Evolutionary conservation across 2,113 vertebrate species (phyloP), one percentile per base, ranked within the genome.

Genomic region (Phylloscopus whistleri): DNA sequence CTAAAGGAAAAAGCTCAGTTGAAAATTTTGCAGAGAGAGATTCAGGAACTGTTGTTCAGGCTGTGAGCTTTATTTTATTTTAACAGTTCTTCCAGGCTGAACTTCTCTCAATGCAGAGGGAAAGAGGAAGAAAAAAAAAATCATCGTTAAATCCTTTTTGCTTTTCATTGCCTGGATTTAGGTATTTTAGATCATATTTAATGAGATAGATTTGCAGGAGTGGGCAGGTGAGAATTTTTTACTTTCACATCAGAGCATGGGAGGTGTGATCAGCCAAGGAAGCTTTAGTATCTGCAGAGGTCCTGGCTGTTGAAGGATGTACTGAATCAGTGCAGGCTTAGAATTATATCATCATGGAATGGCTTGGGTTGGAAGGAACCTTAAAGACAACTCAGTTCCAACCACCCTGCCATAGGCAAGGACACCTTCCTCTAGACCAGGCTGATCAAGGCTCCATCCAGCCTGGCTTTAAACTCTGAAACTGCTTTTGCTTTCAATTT

Each of bases 151-250:
- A 67, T 70, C 9, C 3, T 78, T 92, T 62, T 86, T 35, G 27
- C 43, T 95, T 93, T 86, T 74, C 43, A 27, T 85, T 2, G 69
- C 67, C 67, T 83, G 70, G n/a, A 39, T 53, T 95, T 74, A 67
- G 26, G 43, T 84, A 84, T 83, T 94, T 60, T 68, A n/a, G 72
- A 70, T 90, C 63, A 35, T 70, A 53, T 81, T 77, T 43, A 56
- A 85, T 58, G 37, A 68, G 73, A 53, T 64, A 48, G 49, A 86
- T 93, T 85, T 91, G 59, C 63, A 86, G 59, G 82, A 85, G 92
- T 95, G 75, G 91, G 94, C 55, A 93, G 84, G 83, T 94, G 96
- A 91, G 86, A 97, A 81, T 49, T 91, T 92, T 93, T 92, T 15
- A 2, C 84, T 94, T 95, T 75, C 70, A 87, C 70, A 85, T 76